A percentile compares a stretch with the other conserved stretches of the same genome.
These are phyloP conservation scores for Rousettus leschenaultii DNA, from an alignment of 2,113 vertebrate species.

Conservation along the genomic window DNA sequence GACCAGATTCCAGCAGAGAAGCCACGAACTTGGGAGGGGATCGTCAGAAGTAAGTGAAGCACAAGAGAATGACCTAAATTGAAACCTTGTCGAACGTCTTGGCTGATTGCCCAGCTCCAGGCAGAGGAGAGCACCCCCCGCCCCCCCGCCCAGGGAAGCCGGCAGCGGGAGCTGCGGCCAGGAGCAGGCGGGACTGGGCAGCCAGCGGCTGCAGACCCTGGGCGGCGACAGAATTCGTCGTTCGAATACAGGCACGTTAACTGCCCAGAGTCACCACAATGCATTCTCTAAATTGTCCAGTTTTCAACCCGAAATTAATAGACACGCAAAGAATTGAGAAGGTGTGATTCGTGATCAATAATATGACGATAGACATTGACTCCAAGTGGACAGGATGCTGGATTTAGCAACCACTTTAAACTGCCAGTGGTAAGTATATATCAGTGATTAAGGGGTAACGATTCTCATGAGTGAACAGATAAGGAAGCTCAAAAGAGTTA, in stretches of 20 bases:
- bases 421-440: no score
- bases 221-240: background rate
- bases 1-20: background rate
- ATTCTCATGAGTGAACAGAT: background rate
- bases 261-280: background rate
- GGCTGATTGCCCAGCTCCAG: no score
- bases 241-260: background rate
- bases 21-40: no score
- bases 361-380: background rate
- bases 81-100: no score
- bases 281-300: background rate
- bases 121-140: no score
- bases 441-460: background rate
- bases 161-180: no score
- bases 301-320: background rate
- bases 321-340: background rate
- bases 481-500: background rate
- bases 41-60: no score
- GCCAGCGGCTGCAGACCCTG: no score
- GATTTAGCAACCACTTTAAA: background rate
- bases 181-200: no score
- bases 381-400: background rate
- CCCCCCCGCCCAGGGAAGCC: no score
- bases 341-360: background rate
- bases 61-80: no score